Base-by-base conservation (phyloP, 2,113 vertebrate genomes). In the Theristicus caerulescens region DNA sequence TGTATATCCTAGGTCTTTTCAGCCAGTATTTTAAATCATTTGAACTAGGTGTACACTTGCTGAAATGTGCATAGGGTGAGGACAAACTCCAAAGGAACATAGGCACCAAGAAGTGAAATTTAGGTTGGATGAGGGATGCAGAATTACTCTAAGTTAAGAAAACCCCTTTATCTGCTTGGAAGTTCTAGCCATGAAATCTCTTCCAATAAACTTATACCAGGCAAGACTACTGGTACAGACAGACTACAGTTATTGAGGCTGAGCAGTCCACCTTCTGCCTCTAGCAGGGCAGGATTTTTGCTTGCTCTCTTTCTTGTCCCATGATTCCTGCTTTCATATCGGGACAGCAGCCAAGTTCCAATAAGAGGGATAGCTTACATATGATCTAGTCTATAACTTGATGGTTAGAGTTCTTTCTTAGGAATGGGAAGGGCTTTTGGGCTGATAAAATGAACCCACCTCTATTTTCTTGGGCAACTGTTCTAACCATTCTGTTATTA, bases 291-390 rank as follows among this genome's bases (percentile, higher is more conserved):
- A 77, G 25, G 36, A 52, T 26, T 81, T 91, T 81, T 81, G 4
- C 17, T 36, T 72, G 9, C 15, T 80, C 2, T 79, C 34, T 42
- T 47, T 44, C 40, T 62, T 72, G 18, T 51, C 15, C 31, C 6
- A 0, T 77, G 26, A 24, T n/a, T 64, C 26, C 46, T 82, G 10
- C 29, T 16, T 74, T 66, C 9, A 10, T 42, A 58, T n/a, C 34
- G 46, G 16, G 40, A 73, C 16, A 88, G 11, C 22, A 66, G 12
- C 36, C 26, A 54, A 64, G 34, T 15, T 90, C 34, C 65, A 59
- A 31, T 1, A 49, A n/a, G 21, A 82, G 22, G 4, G 10, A 34
- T 59, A 76, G 11, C 3, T 64, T 54, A 6, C 22, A 61, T 0
- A 0, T 55, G 11, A 54, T 34, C 44, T 66, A 61, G 14, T 70